A percentile compares a stretch with the other conserved stretches of the same genome.
These are phyloP conservation scores for Oncorhynchus mykiss DNA, from an alignment of 2,113 vertebrate genomes.

Conservation along the genomic window DNA sequence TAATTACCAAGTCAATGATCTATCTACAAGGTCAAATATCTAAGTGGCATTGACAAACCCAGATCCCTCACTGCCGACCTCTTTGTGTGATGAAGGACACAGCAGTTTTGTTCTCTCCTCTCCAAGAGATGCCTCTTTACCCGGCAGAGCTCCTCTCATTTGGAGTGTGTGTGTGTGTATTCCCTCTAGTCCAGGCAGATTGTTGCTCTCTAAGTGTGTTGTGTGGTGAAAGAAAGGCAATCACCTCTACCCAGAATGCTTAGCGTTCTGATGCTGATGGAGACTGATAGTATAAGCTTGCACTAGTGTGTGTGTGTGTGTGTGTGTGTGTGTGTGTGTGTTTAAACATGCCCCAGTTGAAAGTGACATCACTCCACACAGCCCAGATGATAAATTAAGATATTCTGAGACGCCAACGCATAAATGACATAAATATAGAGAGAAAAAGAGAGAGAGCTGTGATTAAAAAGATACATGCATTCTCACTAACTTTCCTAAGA, in stretches of 20 bases:
- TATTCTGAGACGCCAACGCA: conserved; percentile 15
- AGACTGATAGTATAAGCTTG: not conserved
- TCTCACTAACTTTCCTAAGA: too few species aligned
- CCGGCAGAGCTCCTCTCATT: too few species aligned
- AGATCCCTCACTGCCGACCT: too few species aligned
- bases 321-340: not conserved
- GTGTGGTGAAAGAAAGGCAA: too few species aligned
- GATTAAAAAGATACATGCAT: not conserved
- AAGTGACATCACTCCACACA: conserved; percentile 12
- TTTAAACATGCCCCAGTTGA: conserved; percentile 10
- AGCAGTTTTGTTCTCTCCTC: not conserved
- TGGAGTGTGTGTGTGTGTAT: not conserved
- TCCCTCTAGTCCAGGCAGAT: too few species aligned
- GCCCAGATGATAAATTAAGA: conserved; percentile 29
- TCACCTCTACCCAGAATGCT: too few species aligned
- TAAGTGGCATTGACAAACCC: too few species aligned
- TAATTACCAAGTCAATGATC: too few species aligned
- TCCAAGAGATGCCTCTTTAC: not conserved
- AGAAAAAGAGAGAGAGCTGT: not conserved
- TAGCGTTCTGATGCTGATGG: too few species aligned
- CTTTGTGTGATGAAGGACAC: not conserved
- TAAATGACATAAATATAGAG: not conserved
- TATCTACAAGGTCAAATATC: too few species aligned
- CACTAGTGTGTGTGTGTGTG: not conserved
- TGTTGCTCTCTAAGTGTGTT: too few species aligned